Evolutionary conservation across 2,888 invertebrate genomes (phyloP).

Genomic region (Liopterus haemorrhoidalis): DNA sequence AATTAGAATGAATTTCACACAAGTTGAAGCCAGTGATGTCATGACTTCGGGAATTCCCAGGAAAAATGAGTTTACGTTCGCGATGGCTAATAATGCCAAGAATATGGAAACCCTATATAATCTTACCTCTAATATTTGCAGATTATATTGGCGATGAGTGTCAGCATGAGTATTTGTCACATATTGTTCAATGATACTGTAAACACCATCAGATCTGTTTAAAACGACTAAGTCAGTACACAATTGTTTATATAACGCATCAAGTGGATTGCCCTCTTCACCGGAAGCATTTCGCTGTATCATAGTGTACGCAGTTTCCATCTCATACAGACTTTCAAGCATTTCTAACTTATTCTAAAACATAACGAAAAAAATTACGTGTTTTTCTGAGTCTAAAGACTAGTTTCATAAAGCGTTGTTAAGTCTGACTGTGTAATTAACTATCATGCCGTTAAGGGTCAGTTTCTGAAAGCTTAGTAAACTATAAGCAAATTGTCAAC

Average conservation of each 20-base stretch:
- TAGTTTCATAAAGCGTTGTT: no score
- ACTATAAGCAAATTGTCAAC: no score
- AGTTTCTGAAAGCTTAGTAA: no score
- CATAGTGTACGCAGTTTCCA: slow-evolving; percentile 58
- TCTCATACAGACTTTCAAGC: slow-evolving; percentile 57
- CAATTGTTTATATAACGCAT: slow-evolving; percentile 55
- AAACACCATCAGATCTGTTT: slow-evolving; percentile 47
- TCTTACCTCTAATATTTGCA: slow-evolving; percentile 52
- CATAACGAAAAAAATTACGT: not conserved
- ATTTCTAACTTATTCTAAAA: slow-evolving; percentile 43
- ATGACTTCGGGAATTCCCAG: no score
- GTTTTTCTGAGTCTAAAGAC: no score
- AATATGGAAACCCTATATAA: no score
- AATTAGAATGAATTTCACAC: no score
- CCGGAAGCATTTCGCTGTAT: slow-evolving; percentile 44
- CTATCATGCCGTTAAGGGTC: no score
- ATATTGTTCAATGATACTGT: slow-evolving; percentile 48
- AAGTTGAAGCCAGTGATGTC: no score
- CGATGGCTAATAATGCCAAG: no score
- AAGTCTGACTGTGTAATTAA: no score
- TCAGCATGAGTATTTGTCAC: slow-evolving; percentile 56
- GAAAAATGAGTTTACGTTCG: no score
- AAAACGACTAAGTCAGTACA: slow-evolving; percentile 50
- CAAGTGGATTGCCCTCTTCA: slow-evolving; percentile 45
- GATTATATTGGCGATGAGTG: slow-evolving; percentile 51